phyloP scores from a whole-genome alignment of 2,797 vertebrate genomes.

The Sebastes oblongus region DNA sequence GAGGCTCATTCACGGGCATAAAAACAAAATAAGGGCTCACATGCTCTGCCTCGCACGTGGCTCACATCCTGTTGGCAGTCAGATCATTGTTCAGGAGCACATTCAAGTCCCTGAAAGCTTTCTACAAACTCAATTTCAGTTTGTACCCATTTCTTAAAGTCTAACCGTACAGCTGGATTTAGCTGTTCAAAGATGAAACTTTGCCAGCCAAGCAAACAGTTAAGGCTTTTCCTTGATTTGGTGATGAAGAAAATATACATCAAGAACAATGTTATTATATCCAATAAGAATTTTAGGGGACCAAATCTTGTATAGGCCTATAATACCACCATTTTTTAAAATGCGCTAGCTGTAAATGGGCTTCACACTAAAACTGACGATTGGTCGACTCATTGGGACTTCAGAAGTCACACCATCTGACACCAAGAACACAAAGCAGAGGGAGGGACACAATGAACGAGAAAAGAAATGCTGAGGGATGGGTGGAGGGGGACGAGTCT shows the following conservation, averaged over 20 bases:
- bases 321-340: not conserved
- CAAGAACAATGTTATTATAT: not conserved
- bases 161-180: not conserved
- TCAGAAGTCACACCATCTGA: not conserved
- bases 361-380: not conserved
- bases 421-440: not conserved
- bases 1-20: conserved; percentile 19
- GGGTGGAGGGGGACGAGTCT: not conserved
- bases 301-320: not conserved
- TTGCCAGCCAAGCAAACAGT: not conserved
- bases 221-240: not conserved
- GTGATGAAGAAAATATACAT: not conserved
- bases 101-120: conserved; percentile 6
- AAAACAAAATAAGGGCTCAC: conserved; percentile 38
- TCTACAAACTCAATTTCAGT: conserved; percentile 1
- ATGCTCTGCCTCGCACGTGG: conserved; percentile 36
- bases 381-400: not conserved
- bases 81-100: conserved; percentile 25
- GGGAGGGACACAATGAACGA: not conserved
- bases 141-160: not conserved
- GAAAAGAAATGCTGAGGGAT: not conserved
- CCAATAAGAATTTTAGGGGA: not conserved
- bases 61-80: conserved; percentile 43
- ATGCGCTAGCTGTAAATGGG: not conserved
- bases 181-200: not conserved